phyloP scores from a whole-genome alignment of 1,140 invertebrate species.

The Eueides isabella region DNA sequence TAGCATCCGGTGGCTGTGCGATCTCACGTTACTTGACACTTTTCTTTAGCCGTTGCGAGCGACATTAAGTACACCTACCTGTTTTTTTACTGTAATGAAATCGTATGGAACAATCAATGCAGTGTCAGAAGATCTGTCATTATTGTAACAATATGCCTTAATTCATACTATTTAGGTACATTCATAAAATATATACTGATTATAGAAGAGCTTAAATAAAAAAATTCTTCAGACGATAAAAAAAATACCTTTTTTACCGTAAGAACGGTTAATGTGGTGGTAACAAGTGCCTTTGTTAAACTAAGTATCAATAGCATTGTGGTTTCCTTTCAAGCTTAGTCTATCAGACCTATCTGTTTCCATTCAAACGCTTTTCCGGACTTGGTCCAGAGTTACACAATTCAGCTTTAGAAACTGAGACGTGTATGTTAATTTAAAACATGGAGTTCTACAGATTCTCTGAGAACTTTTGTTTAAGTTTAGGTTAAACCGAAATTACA shows the following conservation, averaged over 20 bases:
- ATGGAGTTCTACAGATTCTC: neutral
- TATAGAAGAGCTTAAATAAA: neutral
- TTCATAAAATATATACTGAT: neutral
- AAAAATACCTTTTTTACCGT: neutral
- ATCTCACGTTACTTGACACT: slow-evolving; percentile 64
- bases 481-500: neutral
- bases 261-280: slow-evolving; percentile 14
- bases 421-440: neutral
- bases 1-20: slow-evolving; percentile 61
- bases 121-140: neutral
- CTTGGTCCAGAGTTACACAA: slow-evolving; percentile 26
- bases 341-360: slow-evolving; percentile 36
- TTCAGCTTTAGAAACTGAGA: slow-evolving; percentile 11
- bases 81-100: neutral
- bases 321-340: slow-evolving; percentile 51
- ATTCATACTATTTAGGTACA: neutral
- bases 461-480: neutral
- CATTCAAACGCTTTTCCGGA: slow-evolving; percentile 46
- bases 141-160: neutral
- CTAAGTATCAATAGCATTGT: slow-evolving; percentile 50
- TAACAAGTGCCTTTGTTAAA: slow-evolving; percentile 21
- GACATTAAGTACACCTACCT: slow-evolving; percentile 13
- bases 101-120: neutral
- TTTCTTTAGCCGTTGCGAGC: slow-evolving; percentile 43
- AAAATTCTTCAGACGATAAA: too few species aligned